Evolutionary conservation across 2,888 invertebrate species (phyloP), one percentile per base, ranked within the genome.

Genomic region (Epistrophe grossulariae): DNA sequence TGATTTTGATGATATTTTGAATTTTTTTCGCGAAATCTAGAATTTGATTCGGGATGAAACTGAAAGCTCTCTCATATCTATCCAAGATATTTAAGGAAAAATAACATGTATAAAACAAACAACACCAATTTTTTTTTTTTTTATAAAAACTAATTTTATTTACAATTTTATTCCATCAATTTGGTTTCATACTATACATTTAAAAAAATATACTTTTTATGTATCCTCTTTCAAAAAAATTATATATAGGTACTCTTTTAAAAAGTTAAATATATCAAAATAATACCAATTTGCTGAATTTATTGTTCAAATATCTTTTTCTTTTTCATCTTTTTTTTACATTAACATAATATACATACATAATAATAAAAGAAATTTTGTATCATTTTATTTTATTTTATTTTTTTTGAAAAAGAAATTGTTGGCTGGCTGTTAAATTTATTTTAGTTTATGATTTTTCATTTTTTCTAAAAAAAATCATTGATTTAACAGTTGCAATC

Each of bases 401-500:
- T 59, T 78, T 84, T 70, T 57, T 62, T 62, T 84, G 72, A 71
- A 71, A 71, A 82, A 78, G 59, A 77, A 73, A 84, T 45, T 76
- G 55, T 82, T 84, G 82, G 82, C 82, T 88, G 82, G 64, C 78
- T 83, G 81, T 66, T 68, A 83, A 81, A 87, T 76, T 83, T 64
- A 17, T 73, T 74, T 73, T 79, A 40, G 35, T 62, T 73, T n/a
- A 55, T 72, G 13, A 17, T 60, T 35, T 78, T 28, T 48, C 15
- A 13, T 45, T 79, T 19, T 38, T 64, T 57, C 24, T 74, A 10
- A 59, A 72, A 79, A 77, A 31, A 79, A 68, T 48, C 19, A 45
- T 76, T 71, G 48, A 72, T 89, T 93, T 94, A 94, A 90, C 94
- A 96, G 88, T 94, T 95, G 94, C 97, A 97, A 93, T 95, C 95